Evolutionary conservation across 2,888 invertebrate species (phyloP), one percentile per base, ranked within the genome.

Genomic region (Chrysolina haemoptera): DNA sequence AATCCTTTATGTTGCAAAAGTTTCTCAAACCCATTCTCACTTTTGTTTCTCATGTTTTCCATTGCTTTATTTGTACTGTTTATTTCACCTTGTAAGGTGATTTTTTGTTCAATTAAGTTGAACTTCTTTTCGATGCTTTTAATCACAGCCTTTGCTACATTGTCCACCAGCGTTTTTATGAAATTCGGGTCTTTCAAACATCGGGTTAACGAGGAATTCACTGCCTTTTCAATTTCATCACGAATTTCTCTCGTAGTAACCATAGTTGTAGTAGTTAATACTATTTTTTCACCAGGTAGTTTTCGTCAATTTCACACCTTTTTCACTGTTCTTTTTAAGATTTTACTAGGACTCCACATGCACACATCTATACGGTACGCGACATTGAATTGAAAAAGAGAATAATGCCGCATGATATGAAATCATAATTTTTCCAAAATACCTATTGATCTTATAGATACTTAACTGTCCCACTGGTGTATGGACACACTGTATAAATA

Each of bases 111-210:
- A 62, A 62, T 62, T 20, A 27, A 4, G 62, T 12, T 62, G 20
- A 62, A 62, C 35, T 62, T 62, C 62, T 62, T 22, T 18, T 27
- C 62, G 12, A 27, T 62, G 35, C 62, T 62, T 62, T 62, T 62
- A 27, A 62, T 27, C 62, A 62, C 62, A 10, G 62, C 62, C 27
- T 18, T 62, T n/a, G 62, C 3, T 63, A 40, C 41, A 41, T n/a
- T 63, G 2, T 40, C 16, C 20, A 41, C 63, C 63, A 63, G 40
- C 40, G 41, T 63, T 63, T 63, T 41, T 63, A 63, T 63, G 12
- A 63, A 63, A 40, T 63, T 63, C 16, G 63, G 41, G 63, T 63
- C 63, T 63, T 63, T 63, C 11, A 63, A 63, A 63, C 63, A 41
- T 40, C 63, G 14, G 20, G 63, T 40, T 41, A 63, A 63, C 40